Evolutionary conservation across 2,888 invertebrate species (phyloP).

Genomic region (Ganaspis brasiliensis): DNA sequence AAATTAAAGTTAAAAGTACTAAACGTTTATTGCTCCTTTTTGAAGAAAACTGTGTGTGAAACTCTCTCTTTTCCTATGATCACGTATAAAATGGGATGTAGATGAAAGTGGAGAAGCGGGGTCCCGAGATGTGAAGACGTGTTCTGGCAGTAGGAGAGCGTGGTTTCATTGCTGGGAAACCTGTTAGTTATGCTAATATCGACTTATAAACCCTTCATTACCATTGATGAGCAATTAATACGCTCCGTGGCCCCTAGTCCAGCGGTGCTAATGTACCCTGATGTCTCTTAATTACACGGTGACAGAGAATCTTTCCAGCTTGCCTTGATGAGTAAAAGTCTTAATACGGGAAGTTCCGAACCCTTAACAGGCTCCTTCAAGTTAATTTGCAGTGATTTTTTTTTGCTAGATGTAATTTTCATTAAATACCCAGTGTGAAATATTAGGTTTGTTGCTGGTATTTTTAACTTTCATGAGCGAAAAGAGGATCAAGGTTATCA

Average conservation of each 20-base stretch:
- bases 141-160: conserved; percentile 40
- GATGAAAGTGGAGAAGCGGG: conserved; percentile 21
- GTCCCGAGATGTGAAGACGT: conserved; percentile 14
- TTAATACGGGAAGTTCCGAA: background rate
- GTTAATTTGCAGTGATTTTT: background rate
- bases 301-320: conserved; percentile 61
- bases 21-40: too few species aligned
- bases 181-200: conserved; percentile 79
- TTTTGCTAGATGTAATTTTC: too few species aligned
- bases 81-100: conserved; percentile 36
- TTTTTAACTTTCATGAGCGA: too few species aligned
- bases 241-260: conserved; percentile 69
- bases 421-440: too few species aligned
- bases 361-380: background rate
- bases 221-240: conserved; percentile 79
- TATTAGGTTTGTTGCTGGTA: too few species aligned
- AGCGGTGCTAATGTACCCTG: conserved; percentile 73
- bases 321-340: conserved; percentile 29
- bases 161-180: conserved; percentile 63
- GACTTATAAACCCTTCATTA: conserved; percentile 79
- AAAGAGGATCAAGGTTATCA: too few species aligned
- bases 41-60: background rate
- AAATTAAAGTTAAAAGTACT: too few species aligned
- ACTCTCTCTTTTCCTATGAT: conserved; percentile 24
- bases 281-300: conserved; percentile 75